These are phyloP conservation scores for Epirrita christyi DNA, from an alignment of 2,888 invertebrate species.

Conservation along the genomic window DNA sequence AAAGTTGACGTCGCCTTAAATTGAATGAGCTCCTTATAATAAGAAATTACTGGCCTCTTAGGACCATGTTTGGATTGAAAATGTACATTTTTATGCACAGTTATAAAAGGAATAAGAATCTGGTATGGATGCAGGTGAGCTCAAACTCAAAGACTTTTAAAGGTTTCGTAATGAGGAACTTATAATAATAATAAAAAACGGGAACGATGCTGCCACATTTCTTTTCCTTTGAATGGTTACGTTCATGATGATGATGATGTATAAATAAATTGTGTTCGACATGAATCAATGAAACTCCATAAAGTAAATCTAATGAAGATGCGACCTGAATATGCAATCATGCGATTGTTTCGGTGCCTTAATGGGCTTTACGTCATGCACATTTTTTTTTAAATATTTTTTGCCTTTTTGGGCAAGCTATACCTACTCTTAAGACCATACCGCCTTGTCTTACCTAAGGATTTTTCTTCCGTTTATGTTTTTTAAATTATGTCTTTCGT, in stretches of 20 bases:
- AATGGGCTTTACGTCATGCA: too few species aligned
- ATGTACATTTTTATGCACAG: slow-evolving; percentile 66
- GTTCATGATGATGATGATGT: slow-evolving; percentile 4
- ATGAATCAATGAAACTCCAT: background rate
- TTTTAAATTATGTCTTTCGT: too few species aligned
- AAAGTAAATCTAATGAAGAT: too few species aligned
- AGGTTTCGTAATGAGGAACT: slow-evolving; percentile 54
- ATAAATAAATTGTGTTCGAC: slow-evolving; percentile 1
- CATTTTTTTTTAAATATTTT: too few species aligned
- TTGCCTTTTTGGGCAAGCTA: too few species aligned
- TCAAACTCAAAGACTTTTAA: slow-evolving; percentile 39
- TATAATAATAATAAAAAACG: slow-evolving; percentile 35
- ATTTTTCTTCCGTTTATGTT: too few species aligned
- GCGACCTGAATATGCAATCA: too few species aligned
- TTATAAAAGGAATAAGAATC: slow-evolving; percentile 66
- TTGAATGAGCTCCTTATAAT: slow-evolving; percentile 64
- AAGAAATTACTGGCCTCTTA: slow-evolving; percentile 77
- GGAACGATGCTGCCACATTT: slow-evolving; percentile 24
- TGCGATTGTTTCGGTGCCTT: too few species aligned
- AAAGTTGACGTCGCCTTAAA: slow-evolving; percentile 75
- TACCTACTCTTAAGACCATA: too few species aligned
- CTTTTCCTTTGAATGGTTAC: slow-evolving; percentile 9
- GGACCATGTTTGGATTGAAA: slow-evolving; percentile 69
- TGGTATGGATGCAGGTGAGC: slow-evolving; percentile 61
- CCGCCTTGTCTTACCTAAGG: too few species aligned